Evolutionary conservation across 2,888 invertebrate genomes (phyloP), one percentile per base, ranked within the genome.

Genomic region (Chrysodeixis includens): DNA sequence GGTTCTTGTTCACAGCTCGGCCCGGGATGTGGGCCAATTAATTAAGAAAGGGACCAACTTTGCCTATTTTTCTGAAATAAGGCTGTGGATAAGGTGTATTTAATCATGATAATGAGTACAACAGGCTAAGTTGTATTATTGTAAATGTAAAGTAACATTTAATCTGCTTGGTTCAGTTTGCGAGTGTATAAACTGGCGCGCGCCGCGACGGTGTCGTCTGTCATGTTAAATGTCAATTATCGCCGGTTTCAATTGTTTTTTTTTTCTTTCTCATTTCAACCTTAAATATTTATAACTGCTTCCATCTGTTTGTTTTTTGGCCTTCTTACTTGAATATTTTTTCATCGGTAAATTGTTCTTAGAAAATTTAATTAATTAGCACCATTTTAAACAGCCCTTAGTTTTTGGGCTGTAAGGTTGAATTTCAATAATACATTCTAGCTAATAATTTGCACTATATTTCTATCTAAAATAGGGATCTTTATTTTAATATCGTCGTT

Each of bases 21-120:
- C 35, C 35, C 35, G 40, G 40, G 40, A 35, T 35, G 40, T 40
- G 40, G 40, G n/a, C 40, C 40, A n/a, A 40, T 40, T 40, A 14
- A 40, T 40, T 40, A 40, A 7, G n/a, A n/a, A 40, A n/a, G 40
- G 40, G 40, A 40, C 40, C n/a, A 40, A 40, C 40, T 40, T 40
- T 40, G 40, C n/a, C 40, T 40, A 40, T 40, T 40, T 40, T 40
- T 40, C 40, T 40, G 40, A 5, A 14, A 40, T 6, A 6, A 40
- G n/a, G 5, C n/a, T 40, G n/a, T n/a, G 40, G 6, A 40, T 40
- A n/a, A 40, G 40, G n/a, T 40, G 40, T 40, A n/a, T 40, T 40
- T 40, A 40, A 40, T 40, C 14, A 40, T n/a, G 40, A 40, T 40
- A 40, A 40, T n/a, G 40, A 40, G n/a, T 6, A n/a, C n/a, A n/a